Evolutionary conservation across 2,888 invertebrate species (phyloP).

Genomic region (Tetragonula carbonaria): DNA sequence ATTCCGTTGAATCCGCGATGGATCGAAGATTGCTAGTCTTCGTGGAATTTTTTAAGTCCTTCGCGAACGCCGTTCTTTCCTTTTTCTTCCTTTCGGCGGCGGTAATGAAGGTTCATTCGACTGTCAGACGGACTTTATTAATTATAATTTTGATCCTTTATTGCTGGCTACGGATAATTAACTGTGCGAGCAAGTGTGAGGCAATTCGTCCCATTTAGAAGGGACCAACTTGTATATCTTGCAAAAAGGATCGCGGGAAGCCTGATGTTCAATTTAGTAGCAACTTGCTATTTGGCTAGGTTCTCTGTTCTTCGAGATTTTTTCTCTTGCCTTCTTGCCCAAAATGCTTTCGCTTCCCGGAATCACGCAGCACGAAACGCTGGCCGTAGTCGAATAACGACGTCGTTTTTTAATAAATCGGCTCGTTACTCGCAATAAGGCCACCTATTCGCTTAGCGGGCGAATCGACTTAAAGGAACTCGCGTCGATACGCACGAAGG

Average conservation of each 20-base stretch:
- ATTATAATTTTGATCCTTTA: not conserved
- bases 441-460: no score
- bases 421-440: not conserved
- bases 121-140: not conserved
- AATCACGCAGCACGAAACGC: not conserved
- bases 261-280: not conserved
- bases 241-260: not conserved
- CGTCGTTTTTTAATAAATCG: slow-evolving; percentile 24
- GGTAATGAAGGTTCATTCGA: slow-evolving; percentile 5
- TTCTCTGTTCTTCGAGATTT: not conserved
- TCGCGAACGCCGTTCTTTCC: not conserved
- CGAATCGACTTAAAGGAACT: slow-evolving; percentile 6
- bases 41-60: slow-evolving; percentile 14
- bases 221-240: not conserved
- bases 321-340: not conserved
- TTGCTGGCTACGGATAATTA: not conserved
- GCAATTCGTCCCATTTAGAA: not conserved
- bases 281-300: not conserved
- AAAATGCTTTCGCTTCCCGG: not conserved
- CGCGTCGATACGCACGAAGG: no score
- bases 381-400: slow-evolving; percentile 9
- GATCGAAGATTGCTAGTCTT: not conserved
- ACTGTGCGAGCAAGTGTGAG: not conserved
- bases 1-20: slow-evolving; percentile 1
- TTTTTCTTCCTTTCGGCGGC: not conserved